Base-by-base conservation (phyloP, 2,113 vertebrate genomes). In the Acrocephalus kingi region DNA sequence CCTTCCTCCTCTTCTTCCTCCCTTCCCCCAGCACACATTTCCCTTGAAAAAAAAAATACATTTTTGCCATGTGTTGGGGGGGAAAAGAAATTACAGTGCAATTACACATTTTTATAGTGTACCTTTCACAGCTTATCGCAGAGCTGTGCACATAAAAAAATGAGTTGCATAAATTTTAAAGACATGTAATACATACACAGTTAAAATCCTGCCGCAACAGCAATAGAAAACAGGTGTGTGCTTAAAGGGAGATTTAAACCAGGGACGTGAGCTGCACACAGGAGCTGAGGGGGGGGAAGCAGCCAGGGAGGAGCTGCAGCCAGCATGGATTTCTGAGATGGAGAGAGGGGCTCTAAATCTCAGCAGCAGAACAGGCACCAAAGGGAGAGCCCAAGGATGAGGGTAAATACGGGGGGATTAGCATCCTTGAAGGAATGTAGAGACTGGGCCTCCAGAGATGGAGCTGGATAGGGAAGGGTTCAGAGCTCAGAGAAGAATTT, bases 121-220 rank as follows among this genome's bases (percentile, higher is more conserved):
- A 63, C 93, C 94, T 95, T 97, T 96, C 93, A 83, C 10, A 15
- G 86, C 93, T 94, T 85, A 95, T 96, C 23, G 27, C n/a, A 7
- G 84, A 95, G 91, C 80, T 78, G 84, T 77, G 87, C 95, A 69
- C 91, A 92, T 95, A 93, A 94, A 95, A 96, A 96, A 96, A 92
- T 92, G 95, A 94, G 91, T 90, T 94, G 93, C 96, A 97, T 96
- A 97, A 95, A 97, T 97, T 97, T 95, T 94, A 97, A 96, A 94
- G 96, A 93, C 94, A 85, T 93, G 95, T 95, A 96, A 96, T 96
- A 94, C 94, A 96, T 55, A 95, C 91, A 87, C 83, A 79, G 94
- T 97, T 96, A 97, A 95, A 97, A 89, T 92, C 89, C 77, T 90
- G 94, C 92, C 3, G 20, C 94, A 95, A 67, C 94, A 96, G 95